Percentiles rank a stretch among this genome's conserved stretches.
These are phyloP conservation scores for Bufo bufo DNA, from an alignment of 2,113 vertebrate species.

Conservation along the genomic window DNA sequence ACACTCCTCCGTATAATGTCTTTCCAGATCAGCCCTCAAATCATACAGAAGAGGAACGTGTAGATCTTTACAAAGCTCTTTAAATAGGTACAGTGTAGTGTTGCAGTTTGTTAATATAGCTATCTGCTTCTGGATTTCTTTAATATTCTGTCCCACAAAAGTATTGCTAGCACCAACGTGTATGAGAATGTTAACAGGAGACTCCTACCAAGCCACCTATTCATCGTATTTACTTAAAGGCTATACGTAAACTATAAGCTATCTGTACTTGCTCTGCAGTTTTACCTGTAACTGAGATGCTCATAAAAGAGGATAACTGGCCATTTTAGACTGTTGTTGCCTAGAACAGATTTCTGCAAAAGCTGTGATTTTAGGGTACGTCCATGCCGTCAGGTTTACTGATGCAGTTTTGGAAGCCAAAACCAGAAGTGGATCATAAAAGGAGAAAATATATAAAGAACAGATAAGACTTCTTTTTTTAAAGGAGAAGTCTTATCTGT, in stretches of 20 bases:
- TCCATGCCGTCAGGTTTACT: too few species aligned
- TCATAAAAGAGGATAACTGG: not conserved
- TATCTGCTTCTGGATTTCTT: constrained; percentile 14
- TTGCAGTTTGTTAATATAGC: constrained; percentile 41
- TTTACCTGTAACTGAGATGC: not conserved
- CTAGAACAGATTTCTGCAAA: too few species aligned
- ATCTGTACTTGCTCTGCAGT: not conserved
- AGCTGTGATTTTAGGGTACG: too few species aligned
- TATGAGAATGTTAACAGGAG: constrained; percentile 19
- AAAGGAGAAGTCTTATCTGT: too few species aligned
- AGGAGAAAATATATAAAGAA: too few species aligned
- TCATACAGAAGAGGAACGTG: constrained; percentile 27
- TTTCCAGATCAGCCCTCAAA: constrained; percentile 16
- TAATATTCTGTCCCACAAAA: constrained; percentile 36
- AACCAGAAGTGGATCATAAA: too few species aligned
- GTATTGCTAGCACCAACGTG: constrained; percentile 15
- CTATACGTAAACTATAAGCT: not conserved
- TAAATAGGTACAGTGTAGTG: constrained; percentile 40
- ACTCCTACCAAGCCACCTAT: not conserved
- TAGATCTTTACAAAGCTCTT: constrained; percentile 37
- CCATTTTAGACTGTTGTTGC: not conserved
- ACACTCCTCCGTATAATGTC: not conserved
- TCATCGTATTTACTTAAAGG: not conserved
- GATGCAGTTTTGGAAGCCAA: too few species aligned
- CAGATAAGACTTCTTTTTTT: too few species aligned